Base-by-base conservation (phyloP, 2,888 invertebrate genomes). In the Operophtera brumata region DNA sequence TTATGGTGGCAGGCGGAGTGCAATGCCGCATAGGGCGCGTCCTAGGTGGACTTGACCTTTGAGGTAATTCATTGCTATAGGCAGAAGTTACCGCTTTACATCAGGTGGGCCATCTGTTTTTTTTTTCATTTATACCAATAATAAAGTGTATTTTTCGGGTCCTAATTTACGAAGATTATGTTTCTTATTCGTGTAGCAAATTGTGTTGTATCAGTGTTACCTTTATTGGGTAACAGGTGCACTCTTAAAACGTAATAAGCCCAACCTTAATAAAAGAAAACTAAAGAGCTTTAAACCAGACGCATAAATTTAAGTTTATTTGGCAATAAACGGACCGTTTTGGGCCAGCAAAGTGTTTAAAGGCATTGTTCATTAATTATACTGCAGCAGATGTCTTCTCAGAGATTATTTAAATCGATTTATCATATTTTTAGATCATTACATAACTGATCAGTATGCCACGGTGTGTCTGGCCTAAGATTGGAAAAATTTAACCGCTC, bases 221-320 rank as follows among this genome's bases (percentile, higher is more conserved):
- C 36, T 53, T 62, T 59, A 59, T 55, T 58, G 37, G 55, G 47
- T 36, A 59, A 37, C 64, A 62, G 64, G 60, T 64, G 59, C 49
- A 54, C 48, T 55, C 42, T 46, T 50, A 44, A 50, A 62, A 47
- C 53, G 37, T 54, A 54, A 51, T 57, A 60, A 55, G 54, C 42
- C 35, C 40, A 47, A 55, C 58, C 47, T 41, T 55, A 59, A 64
- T 60, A 58, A 62, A 60, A 57, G 52, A 62, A 62, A 62, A 62
- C 60, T 59, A 52, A 61, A 62, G 45, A 54, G 59, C 55, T 64
- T 57, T 54, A 51, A 53, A 32, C 57, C 58, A 64, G 62, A 62
- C 60, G 57, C 58, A 64, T 64, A 64, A 62, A 64, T 64, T 64
- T 60, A 60, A 60, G 34, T 62, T 64, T 62, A 64, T 62, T 54